These are phyloP conservation scores for Halictus quadricinctus DNA, from an alignment of 2,888 invertebrate species.

Conservation along the genomic window DNA sequence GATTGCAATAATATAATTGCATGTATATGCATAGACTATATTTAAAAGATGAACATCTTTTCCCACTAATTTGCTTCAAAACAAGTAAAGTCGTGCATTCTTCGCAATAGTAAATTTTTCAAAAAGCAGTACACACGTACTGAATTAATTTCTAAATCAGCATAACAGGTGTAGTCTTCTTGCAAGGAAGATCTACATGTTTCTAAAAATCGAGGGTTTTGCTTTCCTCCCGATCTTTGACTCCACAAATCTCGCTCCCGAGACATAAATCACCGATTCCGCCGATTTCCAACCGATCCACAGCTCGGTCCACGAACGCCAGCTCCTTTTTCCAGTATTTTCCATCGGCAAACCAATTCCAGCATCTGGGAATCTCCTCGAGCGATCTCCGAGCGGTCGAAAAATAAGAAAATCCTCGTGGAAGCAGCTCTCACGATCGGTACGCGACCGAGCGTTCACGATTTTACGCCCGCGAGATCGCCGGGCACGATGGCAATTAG, in stretches of 20 bases:
- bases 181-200: too few species aligned
- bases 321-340: not conserved
- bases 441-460: constrained; percentile 53
- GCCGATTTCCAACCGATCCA: not conserved
- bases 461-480: constrained; percentile 67
- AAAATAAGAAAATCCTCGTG: constrained; percentile 17
- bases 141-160: too few species aligned
- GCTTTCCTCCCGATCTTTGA: not conserved
- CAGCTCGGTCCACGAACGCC: not conserved
- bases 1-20: too few species aligned
- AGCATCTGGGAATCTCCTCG: constrained; percentile 12
- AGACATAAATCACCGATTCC: not conserved
- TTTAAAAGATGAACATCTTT: too few species aligned
- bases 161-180: too few species aligned
- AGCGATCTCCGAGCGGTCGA: constrained; percentile 4
- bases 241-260: not conserved
- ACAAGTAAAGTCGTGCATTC: too few species aligned
- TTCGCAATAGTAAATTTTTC: too few species aligned
- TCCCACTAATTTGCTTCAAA: too few species aligned
- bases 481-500: constrained; percentile 69
- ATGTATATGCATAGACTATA: too few species aligned
- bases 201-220: not conserved
- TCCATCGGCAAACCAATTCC: constrained; percentile 2
- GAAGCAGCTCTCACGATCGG: constrained; percentile 45
- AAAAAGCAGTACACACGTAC: not conserved